Conservation (phyloP, 2,888 invertebrate species). For the Limnephilus auricula region DNA sequence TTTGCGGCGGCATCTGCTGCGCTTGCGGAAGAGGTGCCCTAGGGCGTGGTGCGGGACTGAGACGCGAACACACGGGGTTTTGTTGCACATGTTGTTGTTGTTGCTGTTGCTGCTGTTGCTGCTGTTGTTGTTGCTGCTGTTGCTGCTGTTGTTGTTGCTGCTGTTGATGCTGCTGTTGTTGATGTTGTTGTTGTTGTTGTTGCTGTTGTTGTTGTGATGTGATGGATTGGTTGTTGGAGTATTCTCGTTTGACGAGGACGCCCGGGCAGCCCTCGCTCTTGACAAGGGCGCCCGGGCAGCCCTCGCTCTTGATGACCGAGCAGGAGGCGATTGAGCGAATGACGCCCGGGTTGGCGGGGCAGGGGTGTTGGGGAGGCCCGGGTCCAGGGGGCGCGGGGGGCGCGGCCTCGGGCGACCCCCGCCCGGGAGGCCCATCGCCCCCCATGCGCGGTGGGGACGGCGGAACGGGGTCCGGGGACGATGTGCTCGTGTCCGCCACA, state of each 20-base stretch:
- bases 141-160: constrained; percentile 64
- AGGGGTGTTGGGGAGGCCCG: constrained; percentile 71
- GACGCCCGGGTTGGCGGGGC: constrained; percentile 75
- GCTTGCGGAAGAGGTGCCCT: constrained; percentile 72
- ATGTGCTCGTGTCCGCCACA: constrained; percentile 94
- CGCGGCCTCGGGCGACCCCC: constrained; percentile 80
- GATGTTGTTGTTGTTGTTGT: neutral
- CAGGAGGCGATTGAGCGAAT: constrained; percentile 78
- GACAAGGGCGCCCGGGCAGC: constrained; percentile 69
- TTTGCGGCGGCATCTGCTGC: constrained; percentile 72
- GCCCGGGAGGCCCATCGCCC: constrained; percentile 79
- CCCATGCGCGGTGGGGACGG: constrained; percentile 91
- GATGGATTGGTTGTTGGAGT: constrained; percentile 29
- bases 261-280: constrained; percentile 47
- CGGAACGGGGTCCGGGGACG: constrained; percentile 93
- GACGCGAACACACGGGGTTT: constrained; percentile 56
- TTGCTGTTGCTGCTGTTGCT: constrained; percentile 68
- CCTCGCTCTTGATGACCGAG: constrained; percentile 80
- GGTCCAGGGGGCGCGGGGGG: constrained; percentile 74
- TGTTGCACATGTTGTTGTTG: constrained; percentile 66
- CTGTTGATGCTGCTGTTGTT: constrained; percentile 55
- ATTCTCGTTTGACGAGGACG: constrained; percentile 20
- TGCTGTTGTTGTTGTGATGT: constrained; percentile 66
- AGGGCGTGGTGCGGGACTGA: constrained; percentile 68
- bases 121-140: constrained; percentile 66